Evolutionary conservation across 2,797 vertebrate species (phyloP).

Genomic region (Pseudotriccus pelzelni): DNA sequence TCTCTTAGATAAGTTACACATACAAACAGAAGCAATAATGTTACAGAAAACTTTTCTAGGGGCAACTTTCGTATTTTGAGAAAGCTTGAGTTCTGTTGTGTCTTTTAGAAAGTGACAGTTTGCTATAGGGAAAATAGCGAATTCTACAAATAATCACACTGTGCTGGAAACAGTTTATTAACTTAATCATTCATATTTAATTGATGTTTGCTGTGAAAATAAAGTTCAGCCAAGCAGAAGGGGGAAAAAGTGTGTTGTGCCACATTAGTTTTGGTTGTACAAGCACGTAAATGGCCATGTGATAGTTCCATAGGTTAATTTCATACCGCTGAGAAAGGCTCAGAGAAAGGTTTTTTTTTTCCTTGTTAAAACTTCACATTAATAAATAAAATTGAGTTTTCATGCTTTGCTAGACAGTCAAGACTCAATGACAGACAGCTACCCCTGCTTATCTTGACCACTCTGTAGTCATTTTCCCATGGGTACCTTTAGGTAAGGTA

Average conservation of each 20-base stretch:
- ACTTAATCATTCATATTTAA: slow-evolving; percentile 17
- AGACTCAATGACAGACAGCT: not conserved
- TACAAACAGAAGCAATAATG: not conserved
- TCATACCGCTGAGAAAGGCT: not conserved
- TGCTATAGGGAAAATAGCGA: not conserved
- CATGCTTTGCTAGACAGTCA: not conserved
- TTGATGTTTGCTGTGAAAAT: slow-evolving; percentile 37
- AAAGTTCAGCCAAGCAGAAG: not conserved
- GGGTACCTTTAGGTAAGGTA: not conserved
- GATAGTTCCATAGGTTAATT: slow-evolving; percentile 17
- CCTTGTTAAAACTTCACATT: not conserved
- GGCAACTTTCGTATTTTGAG: not conserved
- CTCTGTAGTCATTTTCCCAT: not conserved
- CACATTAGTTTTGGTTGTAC: slow-evolving; percentile 12
- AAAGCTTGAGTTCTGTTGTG: not conserved
- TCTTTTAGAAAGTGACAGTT: not conserved
- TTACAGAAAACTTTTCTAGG: not conserved
- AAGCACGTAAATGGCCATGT: not conserved
- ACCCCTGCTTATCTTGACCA: not conserved
- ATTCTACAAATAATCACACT: not conserved
- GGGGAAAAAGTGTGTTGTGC: not conserved
- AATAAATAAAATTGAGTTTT: not conserved
- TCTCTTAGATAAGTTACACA: not conserved
- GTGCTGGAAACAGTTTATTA: not conserved
- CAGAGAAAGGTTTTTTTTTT: fast-evolving